Evolutionary conservation across 2,888 invertebrate genomes (phyloP), one percentile per base, ranked within the genome.

Genomic region (Drosophila histrio): DNA sequence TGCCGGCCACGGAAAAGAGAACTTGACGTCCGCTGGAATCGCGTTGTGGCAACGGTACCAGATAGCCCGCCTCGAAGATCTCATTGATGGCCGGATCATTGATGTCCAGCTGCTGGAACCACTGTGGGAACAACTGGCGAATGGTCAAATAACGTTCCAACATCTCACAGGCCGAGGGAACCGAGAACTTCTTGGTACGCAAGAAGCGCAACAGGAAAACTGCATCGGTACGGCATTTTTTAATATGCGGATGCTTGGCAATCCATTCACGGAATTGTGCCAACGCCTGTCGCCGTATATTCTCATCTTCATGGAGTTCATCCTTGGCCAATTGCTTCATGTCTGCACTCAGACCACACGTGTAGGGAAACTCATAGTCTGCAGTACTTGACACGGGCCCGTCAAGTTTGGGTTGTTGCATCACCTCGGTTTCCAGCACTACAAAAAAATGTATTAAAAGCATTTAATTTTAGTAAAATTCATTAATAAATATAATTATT

Each of bases 71-170:
- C 71, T 96, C 95, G 71, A 97, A 94, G 34, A 98, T 95, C 36
- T 96, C 96, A 17, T 95, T 94, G 65, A 98, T 93, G 50, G 95
- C 94, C 0, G 96, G 95, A 89, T 97, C 97, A 62, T 95, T 93
- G 52, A 96, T 94, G 87, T 97, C 96, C 47, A 97, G 92, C 61
- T 95, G 95, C 77, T 94, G 94, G 92, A 97, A 98, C 97, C 97
- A 97, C 50, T 95, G 94, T 0, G 97, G 96, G 87, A 96, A 96
- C 84, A 97, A 93, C 90, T 97, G 96, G 5, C 97, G 93, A 74
- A 97, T 96, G 26, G 95, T 96, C 57, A 98, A 92, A 91, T 97
- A 98, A 47, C 96, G 94, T 90, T 97, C 97, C 74, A 98, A 91
- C 95, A 97, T 96, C 70, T 96, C 96, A 83, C 97, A 96, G 0